A percentile compares a stretch with the other conserved stretches of the same genome.
Evolutionary conservation across 2,797 vertebrate species (phyloP).

Genomic region (Erethizon dorsatum): DNA sequence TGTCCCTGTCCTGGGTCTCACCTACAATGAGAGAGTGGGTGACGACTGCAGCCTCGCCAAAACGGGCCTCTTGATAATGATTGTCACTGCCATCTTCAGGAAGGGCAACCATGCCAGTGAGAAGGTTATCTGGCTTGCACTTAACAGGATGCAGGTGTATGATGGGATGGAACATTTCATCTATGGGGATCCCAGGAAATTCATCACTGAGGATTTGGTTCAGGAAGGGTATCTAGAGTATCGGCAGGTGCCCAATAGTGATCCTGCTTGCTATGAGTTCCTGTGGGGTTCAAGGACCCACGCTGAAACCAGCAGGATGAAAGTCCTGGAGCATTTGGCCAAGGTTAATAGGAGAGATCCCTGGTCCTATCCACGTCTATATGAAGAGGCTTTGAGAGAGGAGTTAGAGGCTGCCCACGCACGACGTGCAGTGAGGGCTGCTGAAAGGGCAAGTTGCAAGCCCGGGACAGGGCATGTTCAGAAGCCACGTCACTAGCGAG

Average conservation of each 20-base stretch:
- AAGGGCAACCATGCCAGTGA: not conserved
- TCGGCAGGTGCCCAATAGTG: not conserved
- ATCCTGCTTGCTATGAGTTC: not conserved
- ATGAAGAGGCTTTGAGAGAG: not conserved
- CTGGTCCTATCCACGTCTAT: not conserved
- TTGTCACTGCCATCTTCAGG: not conserved
- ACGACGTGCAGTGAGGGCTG: not conserved
- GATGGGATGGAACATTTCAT: not conserved
- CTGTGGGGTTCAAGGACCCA: not conserved
- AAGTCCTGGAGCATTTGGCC: not conserved
- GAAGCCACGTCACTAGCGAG: not conserved
- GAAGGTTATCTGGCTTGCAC: not conserved
- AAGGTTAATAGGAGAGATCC: not conserved
- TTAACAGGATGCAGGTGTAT: not conserved
- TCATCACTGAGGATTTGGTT: not conserved
- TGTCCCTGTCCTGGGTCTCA: not conserved
- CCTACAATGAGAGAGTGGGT: not conserved
- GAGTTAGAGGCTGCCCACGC: not conserved
- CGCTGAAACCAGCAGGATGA: not conserved
- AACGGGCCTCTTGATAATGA: not conserved
- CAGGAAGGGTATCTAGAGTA: not conserved
- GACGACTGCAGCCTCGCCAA: not conserved
- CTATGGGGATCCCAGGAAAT: not conserved
- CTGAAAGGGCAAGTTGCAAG: not conserved
- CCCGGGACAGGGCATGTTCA: not conserved